Base-by-base conservation (phyloP, 2,797 vertebrate species). In the Pseudopleuronectes americanus region DNA sequence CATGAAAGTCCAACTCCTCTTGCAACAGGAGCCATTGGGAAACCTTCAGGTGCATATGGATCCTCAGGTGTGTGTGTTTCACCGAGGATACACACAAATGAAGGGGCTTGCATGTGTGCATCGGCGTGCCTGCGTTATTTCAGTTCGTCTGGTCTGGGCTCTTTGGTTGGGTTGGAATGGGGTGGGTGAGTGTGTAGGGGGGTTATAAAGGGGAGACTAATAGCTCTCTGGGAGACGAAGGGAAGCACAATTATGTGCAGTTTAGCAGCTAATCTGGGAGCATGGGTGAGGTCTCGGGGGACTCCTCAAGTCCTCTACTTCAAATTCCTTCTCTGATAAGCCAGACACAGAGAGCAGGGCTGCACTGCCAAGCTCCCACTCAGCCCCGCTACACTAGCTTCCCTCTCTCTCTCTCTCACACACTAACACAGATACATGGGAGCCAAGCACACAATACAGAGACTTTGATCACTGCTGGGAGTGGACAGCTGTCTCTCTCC, bases 281-380 rank as follows among this genome's bases (percentile, higher is more conserved):
- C 92, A 95, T 95, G 95, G 94, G 95, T 94, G 86, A 93, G 90
- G 92, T 95, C 96, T 95, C 96, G 75, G 89, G 96, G 94, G 96
- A 95, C 89, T 95, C 95, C 94, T 93, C 95, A 94, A 96, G 94
- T 93, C 93, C 93, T 89, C 88, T 90, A 94, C 95, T 96, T 95
- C 93, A 95, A 97, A 96, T 97, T 96, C 97, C 96, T 94, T 92
- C 94, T 93, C 94, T 82, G 96, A 97, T 97, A 97, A 96, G 96
- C 90, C 85, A 89, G 82, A 86, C 79, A 84, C 81, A 87, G 87
- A 95, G 93, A 93, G 91, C 76, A 82, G 76, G 56, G 76, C 85
- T 83, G 77, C 76, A 77, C 91, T 92, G 92, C 92, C 92, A 87
- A 87, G 82, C 86, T 88, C 86, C 82, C 68, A 77, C 74, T 88